Conservation (phyloP, 2,888 invertebrate species). For the Melieria picta region DNA sequence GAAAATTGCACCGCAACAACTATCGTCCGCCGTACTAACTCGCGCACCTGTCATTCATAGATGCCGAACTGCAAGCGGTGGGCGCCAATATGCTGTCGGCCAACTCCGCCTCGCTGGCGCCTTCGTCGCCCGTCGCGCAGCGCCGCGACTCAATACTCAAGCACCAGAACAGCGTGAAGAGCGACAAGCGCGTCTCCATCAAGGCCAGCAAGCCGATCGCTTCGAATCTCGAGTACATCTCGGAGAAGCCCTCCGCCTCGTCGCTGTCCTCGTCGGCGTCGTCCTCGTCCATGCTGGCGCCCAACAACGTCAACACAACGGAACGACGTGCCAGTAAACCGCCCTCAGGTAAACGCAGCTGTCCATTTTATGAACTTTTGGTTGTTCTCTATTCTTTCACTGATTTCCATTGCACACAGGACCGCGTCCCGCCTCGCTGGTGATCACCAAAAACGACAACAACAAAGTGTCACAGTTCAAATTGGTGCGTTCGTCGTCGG, state of each 20-base stretch:
- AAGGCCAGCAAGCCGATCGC: constrained; percentile 52
- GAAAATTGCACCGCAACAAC: no score
- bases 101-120: constrained; percentile 42
- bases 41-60: constrained; percentile 40
- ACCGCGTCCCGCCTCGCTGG: constrained; percentile 63
- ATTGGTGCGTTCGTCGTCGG: constrained; percentile 63
- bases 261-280: background rate
- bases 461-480: constrained; percentile 60
- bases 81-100: constrained; percentile 44
- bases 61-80: constrained; percentile 45
- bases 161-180: constrained; percentile 60
- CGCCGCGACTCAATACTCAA: constrained; percentile 65
- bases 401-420: constrained; percentile 46
- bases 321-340: constrained; percentile 52
- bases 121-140: constrained; percentile 54
- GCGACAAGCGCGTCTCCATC: constrained; percentile 65
- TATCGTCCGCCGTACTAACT: background rate
- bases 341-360: constrained; percentile 52
- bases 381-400: background rate
- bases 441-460: constrained; percentile 61
- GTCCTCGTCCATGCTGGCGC: no score
- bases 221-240: constrained; percentile 61
- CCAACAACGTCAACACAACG: background rate
- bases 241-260: constrained; percentile 51
- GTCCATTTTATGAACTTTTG: background rate